Conservation (phyloP, 2,888 invertebrate genomes). For the Pegoplata infirma region DNA sequence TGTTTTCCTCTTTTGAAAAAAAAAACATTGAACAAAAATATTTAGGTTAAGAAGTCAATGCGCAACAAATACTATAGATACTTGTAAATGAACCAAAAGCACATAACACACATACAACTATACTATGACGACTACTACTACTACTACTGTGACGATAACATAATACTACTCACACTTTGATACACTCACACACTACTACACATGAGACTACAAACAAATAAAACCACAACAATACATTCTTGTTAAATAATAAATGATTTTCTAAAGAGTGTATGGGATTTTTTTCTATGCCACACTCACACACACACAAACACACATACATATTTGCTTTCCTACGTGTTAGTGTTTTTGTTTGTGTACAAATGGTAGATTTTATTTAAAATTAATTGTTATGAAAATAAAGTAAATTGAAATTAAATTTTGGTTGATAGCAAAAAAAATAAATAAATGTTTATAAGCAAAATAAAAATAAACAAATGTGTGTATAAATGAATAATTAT, state of each 20-base stretch:
- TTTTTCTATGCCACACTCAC: slow-evolving; percentile 14
- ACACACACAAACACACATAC: background rate
- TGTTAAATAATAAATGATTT: slow-evolving; percentile 55
- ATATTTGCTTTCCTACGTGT: background rate
- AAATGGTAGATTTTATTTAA: slow-evolving; percentile 29
- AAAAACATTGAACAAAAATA: slow-evolving; percentile 54
- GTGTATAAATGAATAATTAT: slow-evolving; percentile 19
- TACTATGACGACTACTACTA: background rate
- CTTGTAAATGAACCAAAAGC: slow-evolving; percentile 55
- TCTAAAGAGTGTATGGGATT: slow-evolving; percentile 31
- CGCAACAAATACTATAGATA: slow-evolving; percentile 57
- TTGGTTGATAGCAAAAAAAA: background rate
- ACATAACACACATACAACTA: slow-evolving; percentile 8
- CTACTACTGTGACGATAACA: too few species aligned
- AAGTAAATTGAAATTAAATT: slow-evolving; percentile 37
- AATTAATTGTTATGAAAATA: slow-evolving; percentile 52
- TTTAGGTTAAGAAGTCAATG: slow-evolving; percentile 63
- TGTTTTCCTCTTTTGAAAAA: slow-evolving; percentile 18
- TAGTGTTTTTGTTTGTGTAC: background rate
- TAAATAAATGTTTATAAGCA: background rate
- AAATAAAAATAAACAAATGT: background rate
- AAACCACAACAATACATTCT: slow-evolving; percentile 46
- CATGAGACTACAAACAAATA: slow-evolving; percentile 13
- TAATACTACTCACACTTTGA: too few species aligned
- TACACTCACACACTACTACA: slow-evolving; percentile 10